Evolutionary conservation across 2,113 vertebrate species (phyloP), one percentile per base, ranked within the genome.

Genomic region (Anguilla rostrata): DNA sequence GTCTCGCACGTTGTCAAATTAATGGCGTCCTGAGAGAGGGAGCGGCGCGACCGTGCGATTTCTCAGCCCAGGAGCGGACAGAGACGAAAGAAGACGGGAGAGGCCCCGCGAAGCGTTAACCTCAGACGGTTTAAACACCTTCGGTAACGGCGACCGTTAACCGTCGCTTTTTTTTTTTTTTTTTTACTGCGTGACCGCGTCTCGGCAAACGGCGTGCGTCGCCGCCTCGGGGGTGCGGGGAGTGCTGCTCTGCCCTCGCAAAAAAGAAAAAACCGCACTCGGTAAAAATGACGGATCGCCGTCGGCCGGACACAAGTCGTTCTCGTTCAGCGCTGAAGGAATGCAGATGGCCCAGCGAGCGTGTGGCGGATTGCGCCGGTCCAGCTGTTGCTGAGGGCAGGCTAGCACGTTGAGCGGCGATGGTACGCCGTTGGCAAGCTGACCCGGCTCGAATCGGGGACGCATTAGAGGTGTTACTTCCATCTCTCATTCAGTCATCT

Each of bases 1-100:
- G n/a, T 34, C 71, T 75, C 7, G 71, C 71, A 75, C 71, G 71
- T 75, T 34, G 71, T 75, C 71, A 75, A 75, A 75, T 75, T 75
- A 75, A 75, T 12, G n/a, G 26, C n/a, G 8, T n/a, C 1, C 71
- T 34, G 1, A 2, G 26, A 12, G 4, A 75, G 26, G 26, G 9
- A 34, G 1, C 22, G 9, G n/a, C 11, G 2, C 60, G 8, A 20
- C 4, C 60, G n/a, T 75, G 66, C 12, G 9, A 75, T 34, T 75
- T 29, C 66, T 75, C 66, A n/a, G 7, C 11, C 9, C 26, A 11
- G 66, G 6, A 12, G 71, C 3, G 12, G 71, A 34, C 34, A 75
- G 34, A 75, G 71, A 75, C 71, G 11, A 12, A 12, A 7, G 26
- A 75, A 75, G 71, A 34, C 2, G 1, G 71, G 71, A 75, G 71